Conservation (phyloP, 2,113 vertebrate species). For the Notarius quadriscutis region DNA sequence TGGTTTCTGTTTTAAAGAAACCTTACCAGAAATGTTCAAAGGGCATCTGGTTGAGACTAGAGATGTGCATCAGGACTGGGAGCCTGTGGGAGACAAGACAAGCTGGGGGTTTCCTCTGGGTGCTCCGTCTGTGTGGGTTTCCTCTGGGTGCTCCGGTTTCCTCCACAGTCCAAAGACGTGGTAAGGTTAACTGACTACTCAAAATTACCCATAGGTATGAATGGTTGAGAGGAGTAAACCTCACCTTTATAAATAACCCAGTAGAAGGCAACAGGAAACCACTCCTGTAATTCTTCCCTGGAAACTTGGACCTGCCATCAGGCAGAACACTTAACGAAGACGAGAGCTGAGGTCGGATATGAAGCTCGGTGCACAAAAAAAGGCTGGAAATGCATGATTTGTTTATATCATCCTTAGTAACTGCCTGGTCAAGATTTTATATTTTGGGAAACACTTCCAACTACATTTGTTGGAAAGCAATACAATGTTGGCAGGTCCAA, state of each 20-base stretch:
- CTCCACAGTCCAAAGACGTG: no score
- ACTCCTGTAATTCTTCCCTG: no score
- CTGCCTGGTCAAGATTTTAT: background rate
- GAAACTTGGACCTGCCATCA: no score
- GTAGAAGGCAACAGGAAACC: no score
- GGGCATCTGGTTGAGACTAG: background rate
- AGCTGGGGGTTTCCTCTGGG: no score
- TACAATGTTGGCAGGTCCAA: background rate
- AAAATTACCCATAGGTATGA: no score
- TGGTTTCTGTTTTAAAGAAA: background rate
- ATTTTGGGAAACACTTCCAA: background rate
- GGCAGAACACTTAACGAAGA: no score
- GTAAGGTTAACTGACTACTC: no score
- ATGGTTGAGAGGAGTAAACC: no score
- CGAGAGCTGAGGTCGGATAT: background rate
- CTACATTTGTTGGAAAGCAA: background rate
- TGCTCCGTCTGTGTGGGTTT: no score
- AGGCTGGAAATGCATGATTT: background rate
- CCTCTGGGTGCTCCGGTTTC: no score
- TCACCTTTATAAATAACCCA: no score
- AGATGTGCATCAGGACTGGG: background rate
- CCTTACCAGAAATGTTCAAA: background rate
- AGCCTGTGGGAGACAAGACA: background rate
- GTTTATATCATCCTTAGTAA: background rate
- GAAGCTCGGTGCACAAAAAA: background rate